Evolutionary conservation across 2,888 invertebrate genomes (phyloP).

Genomic region (Pachycephus smyrnensis): DNA sequence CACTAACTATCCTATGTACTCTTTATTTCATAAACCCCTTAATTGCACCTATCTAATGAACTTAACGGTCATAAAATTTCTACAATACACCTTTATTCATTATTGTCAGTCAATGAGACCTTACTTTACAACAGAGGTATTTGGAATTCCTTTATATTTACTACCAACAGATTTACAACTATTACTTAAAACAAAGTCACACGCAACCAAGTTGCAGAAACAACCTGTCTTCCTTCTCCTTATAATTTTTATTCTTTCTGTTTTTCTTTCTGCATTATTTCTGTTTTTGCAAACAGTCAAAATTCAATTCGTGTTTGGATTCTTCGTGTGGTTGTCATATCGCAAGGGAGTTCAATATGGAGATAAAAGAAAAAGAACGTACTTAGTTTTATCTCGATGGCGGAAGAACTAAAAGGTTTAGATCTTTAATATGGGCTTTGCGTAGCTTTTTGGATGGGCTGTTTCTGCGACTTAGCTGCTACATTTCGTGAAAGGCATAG

Average conservation of each 20-base stretch:
- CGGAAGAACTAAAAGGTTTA: not conserved
- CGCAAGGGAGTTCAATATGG: not conserved
- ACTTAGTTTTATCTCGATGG: not conserved
- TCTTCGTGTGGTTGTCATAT: not conserved
- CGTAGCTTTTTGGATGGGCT: conserved; percentile 8
- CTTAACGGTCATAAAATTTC: not conserved
- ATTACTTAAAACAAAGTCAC: conserved; percentile 23
- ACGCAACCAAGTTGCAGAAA: conserved; percentile 43
- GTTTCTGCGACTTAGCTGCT: conserved; percentile 54
- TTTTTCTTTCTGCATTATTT: not conserved
- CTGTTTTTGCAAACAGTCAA: not conserved
- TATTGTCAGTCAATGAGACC: not conserved
- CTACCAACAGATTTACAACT: conserved; percentile 17
- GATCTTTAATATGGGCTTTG: not conserved
- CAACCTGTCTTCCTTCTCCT: conserved; percentile 19
- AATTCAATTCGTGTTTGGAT: not conserved
- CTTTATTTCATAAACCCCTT: conserved; percentile 32
- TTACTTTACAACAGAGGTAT: not conserved
- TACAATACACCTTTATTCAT: not conserved
- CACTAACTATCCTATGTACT: conserved; percentile 50
- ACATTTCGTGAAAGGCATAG: conserved; percentile 38
- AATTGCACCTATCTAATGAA: not conserved
- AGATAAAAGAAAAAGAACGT: not conserved
- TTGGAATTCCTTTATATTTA: not conserved
- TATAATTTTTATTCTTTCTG: not conserved